Conservation (phyloP, 30 jellyfish, hydroid and myxozoan genomes). For the Turritopsis dohrnii region DNA sequence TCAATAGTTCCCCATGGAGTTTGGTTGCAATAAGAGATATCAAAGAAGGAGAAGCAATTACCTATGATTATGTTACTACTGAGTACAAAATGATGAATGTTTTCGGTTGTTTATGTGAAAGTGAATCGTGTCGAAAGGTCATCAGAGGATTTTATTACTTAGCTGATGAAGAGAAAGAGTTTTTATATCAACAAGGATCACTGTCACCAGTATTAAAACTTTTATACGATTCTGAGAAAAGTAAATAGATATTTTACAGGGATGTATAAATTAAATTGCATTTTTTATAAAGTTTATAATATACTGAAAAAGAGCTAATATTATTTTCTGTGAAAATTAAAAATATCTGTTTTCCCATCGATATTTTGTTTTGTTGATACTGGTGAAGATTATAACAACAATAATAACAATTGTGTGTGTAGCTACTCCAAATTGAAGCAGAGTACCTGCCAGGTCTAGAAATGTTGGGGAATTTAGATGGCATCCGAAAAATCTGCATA, state of each 20-base stretch:
- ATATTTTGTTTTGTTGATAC: too few relatives aligned
- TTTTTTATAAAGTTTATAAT: not conserved
- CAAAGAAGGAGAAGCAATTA: not conserved
- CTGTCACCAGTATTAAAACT: conserved; percentile 16
- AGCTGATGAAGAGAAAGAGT: conserved; percentile 7
- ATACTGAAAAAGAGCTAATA: not conserved
- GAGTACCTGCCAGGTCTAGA: too few relatives aligned
- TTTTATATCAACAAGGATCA: not conserved
- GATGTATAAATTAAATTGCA: not conserved
- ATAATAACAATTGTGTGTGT: too few relatives aligned
- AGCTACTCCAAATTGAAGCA: too few relatives aligned
- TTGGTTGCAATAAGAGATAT: conserved; percentile 27
- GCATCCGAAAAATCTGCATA: too few relatives aligned
- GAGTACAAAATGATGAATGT: conserved; percentile 15
- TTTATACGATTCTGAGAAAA: not conserved
- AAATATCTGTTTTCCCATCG: not conserved
- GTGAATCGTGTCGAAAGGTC: conserved; percentile 14
- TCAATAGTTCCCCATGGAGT: conserved; percentile 17
- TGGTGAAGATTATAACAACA: too few relatives aligned
- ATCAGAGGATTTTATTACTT: conserved; percentile 11
- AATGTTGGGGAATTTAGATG: too few relatives aligned
- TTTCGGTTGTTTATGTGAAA: conserved; percentile 31
- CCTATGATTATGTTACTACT: conserved; percentile 34
- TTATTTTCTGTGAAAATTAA: not conserved
- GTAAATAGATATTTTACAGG: not conserved